Conservation (phyloP, 2,113 vertebrate genomes). For the Hystrix cristata region DNA sequence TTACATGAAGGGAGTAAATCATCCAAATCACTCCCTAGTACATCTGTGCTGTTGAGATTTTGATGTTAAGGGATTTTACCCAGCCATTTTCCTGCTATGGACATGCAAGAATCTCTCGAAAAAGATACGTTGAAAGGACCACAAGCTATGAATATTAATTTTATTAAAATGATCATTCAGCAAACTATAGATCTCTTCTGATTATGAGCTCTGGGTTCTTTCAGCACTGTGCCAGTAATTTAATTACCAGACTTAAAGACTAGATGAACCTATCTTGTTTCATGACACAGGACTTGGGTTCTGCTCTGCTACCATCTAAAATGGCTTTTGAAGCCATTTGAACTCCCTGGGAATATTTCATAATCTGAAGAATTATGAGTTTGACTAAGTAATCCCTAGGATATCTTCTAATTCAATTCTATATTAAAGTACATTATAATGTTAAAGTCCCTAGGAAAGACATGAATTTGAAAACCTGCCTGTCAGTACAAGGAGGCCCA, state of each 20-base stretch:
- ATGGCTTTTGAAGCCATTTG: constrained; percentile 14
- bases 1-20: background rate
- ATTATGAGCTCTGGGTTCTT: background rate
- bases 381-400: constrained; percentile 33
- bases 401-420: constrained; percentile 45
- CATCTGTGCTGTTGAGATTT: background rate
- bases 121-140: background rate
- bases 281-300: background rate
- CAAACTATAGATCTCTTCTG: background rate
- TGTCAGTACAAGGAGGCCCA: background rate
- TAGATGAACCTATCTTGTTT: background rate
- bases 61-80: background rate
- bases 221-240: background rate
- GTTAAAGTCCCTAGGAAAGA: constrained; percentile 48
- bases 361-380: constrained; percentile 20
- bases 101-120: background rate
- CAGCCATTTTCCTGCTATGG: background rate
- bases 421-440: constrained; percentile 57
- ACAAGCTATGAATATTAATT: background rate
- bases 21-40: background rate
- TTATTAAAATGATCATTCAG: background rate
- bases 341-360: background rate
- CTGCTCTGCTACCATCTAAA: background rate
- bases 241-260: background rate
- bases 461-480: constrained; percentile 6